phyloP scores from a whole-genome alignment of 2,888 invertebrate species.

The Aphodius granarius region DNA sequence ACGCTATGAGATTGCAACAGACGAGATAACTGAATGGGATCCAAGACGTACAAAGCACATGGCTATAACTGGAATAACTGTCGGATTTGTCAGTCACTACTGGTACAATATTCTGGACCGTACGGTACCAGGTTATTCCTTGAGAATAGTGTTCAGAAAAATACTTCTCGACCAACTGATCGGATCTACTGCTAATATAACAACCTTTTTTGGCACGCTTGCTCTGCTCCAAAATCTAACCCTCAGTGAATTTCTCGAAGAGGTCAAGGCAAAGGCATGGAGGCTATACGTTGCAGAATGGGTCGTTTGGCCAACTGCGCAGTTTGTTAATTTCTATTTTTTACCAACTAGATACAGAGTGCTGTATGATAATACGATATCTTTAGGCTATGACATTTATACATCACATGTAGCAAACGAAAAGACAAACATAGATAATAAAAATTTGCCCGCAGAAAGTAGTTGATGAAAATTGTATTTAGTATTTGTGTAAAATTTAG shows the following conservation, averaged over 20 bases:
- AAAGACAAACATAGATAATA: conserved; percentile 15
- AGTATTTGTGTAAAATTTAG: not conserved
- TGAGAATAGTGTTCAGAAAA: conserved; percentile 72
- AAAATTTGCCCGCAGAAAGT: conserved; percentile 17
- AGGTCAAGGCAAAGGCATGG: conserved; percentile 74
- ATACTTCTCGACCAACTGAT: conserved; percentile 80
- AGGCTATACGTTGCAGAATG: conserved; percentile 84
- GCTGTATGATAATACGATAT: conserved; percentile 83
- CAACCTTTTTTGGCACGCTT: conserved; percentile 75
- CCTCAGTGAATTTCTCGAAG: conserved; percentile 63
- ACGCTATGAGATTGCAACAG: conserved; percentile 67
- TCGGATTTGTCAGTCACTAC: conserved; percentile 81
- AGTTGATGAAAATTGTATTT: not conserved
- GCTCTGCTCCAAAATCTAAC: conserved; percentile 70
- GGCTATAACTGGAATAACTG: conserved; percentile 73
- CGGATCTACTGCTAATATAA: conserved; percentile 79
- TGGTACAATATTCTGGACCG: conserved; percentile 83
- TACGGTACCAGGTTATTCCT: conserved; percentile 68
- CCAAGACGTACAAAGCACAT: conserved; percentile 70
- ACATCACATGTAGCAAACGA: conserved; percentile 67
- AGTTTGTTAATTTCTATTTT: conserved; percentile 89
- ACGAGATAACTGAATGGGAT: conserved; percentile 62
- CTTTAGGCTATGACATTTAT: conserved; percentile 83
- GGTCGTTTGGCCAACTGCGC: conserved; percentile 91
- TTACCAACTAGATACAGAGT: conserved; percentile 82